Evolutionary conservation across 23 tunicate species (phyloP), one percentile per base, ranked within the genome.

Genomic region (Diplosoma virens): DNA sequence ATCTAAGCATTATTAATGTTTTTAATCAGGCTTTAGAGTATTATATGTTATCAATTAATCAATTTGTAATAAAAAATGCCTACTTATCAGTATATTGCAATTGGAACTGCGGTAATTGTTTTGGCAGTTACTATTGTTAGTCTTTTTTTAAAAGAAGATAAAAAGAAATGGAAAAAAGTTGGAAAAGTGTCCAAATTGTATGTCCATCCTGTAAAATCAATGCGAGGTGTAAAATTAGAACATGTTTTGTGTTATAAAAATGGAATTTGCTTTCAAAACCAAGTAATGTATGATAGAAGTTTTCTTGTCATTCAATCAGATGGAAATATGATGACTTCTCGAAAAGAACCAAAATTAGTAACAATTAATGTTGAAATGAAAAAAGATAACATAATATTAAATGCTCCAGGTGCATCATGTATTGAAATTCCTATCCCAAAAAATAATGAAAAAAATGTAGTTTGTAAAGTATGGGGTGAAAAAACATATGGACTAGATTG

Each of bases 141-240:
- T 27, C 30, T 27, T 6, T 25, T 61, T 5, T 5, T 61, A 61
- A 61, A 29, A n/a, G 23, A 53, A 32, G 30, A 53, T 27, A 35
- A 5, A 26, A 37, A 36, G 69, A 61, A 63, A 30, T 84, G 90
- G 90, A 29, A 53, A 77, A 71, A 68, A 29, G 90, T 84, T 33
- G 90, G 81, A 7, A 67, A 9, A 3, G 83, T 84, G 14, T 47
- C 56, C 11, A 58, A 84, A 37, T 56, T 84, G 1, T 84, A 32
- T 58, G 16, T 84, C 5, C 77, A 84, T 37, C 90, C 90, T 25
- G 59, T 84, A 5, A 84, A 84, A 34, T 84, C 90, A 1, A 73
- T 72, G 37, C 63, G 78, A 25, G 90, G 90, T 0, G 20, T 66
- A 1, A 53, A 22, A 0, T 56, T 84, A 27, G 65, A 84, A n/a